These are phyloP conservation scores for Exocentrus adspersus DNA, from an alignment of 2,888 invertebrate species.

Conservation along the genomic window DNA sequence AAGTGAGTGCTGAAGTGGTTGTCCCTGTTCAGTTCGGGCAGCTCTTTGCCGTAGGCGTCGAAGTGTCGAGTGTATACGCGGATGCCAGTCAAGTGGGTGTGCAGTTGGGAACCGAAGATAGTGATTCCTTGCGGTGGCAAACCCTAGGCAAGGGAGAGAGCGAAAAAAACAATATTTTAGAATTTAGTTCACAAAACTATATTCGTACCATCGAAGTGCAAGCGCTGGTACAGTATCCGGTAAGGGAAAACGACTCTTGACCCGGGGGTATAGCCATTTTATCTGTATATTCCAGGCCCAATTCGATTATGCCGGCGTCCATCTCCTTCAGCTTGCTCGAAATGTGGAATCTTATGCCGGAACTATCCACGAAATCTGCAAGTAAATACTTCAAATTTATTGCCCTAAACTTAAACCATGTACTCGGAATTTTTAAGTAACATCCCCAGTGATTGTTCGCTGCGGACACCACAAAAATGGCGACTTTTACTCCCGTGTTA, in stretches of 20 bases:
- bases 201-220: constrained; percentile 85
- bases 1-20: constrained; percentile 97
- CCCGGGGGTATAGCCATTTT: constrained; percentile 97
- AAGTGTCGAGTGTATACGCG: constrained; percentile 88
- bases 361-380: constrained; percentile 85
- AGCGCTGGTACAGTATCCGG: constrained; percentile 91
- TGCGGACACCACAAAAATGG: too few species aligned
- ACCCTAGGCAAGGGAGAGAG: too few species aligned
- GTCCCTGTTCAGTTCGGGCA: constrained; percentile 88
- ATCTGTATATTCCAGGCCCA: constrained; percentile 96
- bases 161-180: too few species aligned
- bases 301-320: constrained; percentile 96
- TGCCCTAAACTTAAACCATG: too few species aligned
- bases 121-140: constrained; percentile 85
- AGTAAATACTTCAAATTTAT: too few species aligned
- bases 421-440: too few species aligned
- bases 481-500: too few species aligned
- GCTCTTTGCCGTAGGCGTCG: constrained; percentile 78
- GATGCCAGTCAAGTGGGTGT: constrained; percentile 93
- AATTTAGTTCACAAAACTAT: too few species aligned
- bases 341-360: constrained; percentile 85
- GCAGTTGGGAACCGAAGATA: constrained; percentile 96
- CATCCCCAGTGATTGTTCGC: too few species aligned
- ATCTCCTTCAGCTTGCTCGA: constrained; percentile 79
- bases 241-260: constrained; percentile 80